Base-by-base conservation (phyloP, 2,113 vertebrate genomes). In the Coptodon bakossiorum region DNA sequence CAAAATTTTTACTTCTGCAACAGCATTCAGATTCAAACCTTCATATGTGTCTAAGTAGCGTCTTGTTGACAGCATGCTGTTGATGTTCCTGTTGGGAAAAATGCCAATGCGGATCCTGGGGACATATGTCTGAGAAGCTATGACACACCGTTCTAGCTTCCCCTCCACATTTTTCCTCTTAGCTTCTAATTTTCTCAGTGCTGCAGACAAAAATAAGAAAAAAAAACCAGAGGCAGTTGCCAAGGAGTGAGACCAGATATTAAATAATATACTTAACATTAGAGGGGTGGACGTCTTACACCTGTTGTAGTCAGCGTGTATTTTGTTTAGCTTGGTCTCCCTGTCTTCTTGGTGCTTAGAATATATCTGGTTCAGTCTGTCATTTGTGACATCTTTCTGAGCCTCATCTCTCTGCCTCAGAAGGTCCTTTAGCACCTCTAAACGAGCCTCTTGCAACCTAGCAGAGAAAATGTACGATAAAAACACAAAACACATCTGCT, bases 381-480 rank as follows among this genome's bases (percentile, higher is more conserved):
- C 90, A 12, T 40, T 86, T 61, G 95, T 92, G 85, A 94, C 4
- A 45, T 97, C 87, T 5, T 93, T 95, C 90, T 95, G 96, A 59
- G 94, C 95, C 79, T 96, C 84, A 4, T 96, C 94, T 71, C 93
- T 96, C 81, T 94, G 96, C 87, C 0, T 89, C 91, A 98, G 88
- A 52, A 98, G 90, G 45, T 96, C 92, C 88, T 90, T 96, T 52
- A 99, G 95, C 85, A 98, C 91, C 84, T 95, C 93, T 34, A 98
- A 92, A 7, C 95, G 97, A 40, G 94, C 81, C 29, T 97, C 97
- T 93, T 99, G 98, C 86, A 99, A 87, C 90, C 99, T 99, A 91
- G 14, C 43, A 76, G 43, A 76, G 24, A 76, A 76, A 73, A 76
- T 56, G 31, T 19, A 57, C 4, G 2, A 17, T 43, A 43, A 57